A percentile compares a stretch with the other conserved stretches of the same genome.
Evolutionary conservation across 2,888 invertebrate genomes (phyloP).

Genomic region (Ischnus inquisitorius): DNA sequence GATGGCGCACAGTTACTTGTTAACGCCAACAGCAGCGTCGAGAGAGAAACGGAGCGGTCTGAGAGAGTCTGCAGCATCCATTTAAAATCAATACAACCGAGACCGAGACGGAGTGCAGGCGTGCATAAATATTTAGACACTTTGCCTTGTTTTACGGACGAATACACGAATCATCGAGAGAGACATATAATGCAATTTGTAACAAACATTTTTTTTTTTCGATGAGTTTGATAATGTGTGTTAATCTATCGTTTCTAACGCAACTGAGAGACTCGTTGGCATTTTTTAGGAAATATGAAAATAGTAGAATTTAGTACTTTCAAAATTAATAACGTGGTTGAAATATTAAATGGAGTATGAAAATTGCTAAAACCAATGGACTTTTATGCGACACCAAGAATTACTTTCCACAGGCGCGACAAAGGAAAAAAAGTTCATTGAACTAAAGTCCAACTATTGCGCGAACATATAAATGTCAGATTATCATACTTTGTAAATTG

Average conservation of each 20-base stretch:
- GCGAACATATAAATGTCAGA: too few species aligned
- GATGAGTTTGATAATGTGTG: not conserved
- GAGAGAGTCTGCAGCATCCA: conserved; percentile 64
- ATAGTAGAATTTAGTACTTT: too few species aligned
- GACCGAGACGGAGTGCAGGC: conserved; percentile 44
- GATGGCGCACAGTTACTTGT: conserved; percentile 43
- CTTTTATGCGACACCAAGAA: too few species aligned
- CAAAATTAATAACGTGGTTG: too few species aligned
- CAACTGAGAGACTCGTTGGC: not conserved
- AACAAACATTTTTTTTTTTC: not conserved
- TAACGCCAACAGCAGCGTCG: conserved; percentile 39
- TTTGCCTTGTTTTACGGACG: not conserved
- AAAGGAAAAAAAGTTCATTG: too few species aligned
- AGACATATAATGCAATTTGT: not conserved
- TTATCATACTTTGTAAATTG: too few species aligned
- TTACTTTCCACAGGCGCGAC: too few species aligned
- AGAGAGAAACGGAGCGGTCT: conserved; percentile 10
- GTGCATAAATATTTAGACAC: conserved; percentile 28
- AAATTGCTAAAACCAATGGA: too few species aligned
- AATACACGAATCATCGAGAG: not conserved
- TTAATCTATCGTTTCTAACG: not conserved
- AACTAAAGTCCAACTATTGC: too few species aligned
- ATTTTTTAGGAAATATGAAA: too few species aligned
- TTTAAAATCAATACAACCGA: conserved; percentile 72
- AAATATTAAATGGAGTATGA: too few species aligned